Conservation (phyloP, 2,797 vertebrate genomes). For the Distichodus sexfasciatus region DNA sequence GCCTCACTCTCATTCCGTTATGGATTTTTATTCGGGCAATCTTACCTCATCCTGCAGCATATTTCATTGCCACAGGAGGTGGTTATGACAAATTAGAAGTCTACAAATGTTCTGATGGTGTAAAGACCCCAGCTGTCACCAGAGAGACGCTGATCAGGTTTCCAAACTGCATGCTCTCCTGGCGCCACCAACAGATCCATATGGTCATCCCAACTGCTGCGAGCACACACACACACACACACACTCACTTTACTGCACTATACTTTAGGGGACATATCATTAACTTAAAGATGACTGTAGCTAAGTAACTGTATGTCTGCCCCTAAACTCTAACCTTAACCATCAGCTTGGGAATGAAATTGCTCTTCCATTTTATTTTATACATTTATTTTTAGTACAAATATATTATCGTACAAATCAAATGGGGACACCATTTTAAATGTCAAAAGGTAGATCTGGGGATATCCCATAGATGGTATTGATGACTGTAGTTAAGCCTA, state of each 20-base stretch:
- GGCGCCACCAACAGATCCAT: slow-evolving; percentile 96
- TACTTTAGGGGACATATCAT: no score
- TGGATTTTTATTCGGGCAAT: slow-evolving; percentile 69
- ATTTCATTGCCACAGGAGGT: slow-evolving; percentile 99
- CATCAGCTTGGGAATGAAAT: no score
- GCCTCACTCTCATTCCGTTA: slow-evolving; percentile 59
- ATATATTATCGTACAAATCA: no score
- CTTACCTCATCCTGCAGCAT: slow-evolving; percentile 91
- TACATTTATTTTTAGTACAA: no score
- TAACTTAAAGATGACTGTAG: no score
- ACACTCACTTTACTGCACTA: slow-evolving; percentile 57
- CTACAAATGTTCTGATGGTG: slow-evolving; percentile 99
- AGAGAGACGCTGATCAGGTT: slow-evolving; percentile 99
- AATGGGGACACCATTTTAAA: no score
- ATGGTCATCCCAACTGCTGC: slow-evolving; percentile 99
- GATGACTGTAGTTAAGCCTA: no score
- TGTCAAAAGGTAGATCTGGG: no score
- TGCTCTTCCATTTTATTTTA: no score
- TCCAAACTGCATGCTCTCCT: slow-evolving; percentile 96
- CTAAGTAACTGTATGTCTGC: no score
- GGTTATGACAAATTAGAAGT: slow-evolving; percentile 99
- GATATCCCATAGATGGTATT: no score
- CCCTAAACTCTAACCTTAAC: no score
- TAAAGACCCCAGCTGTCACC: slow-evolving; percentile 99
- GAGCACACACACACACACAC: slow-evolving; percentile 38